phyloP scores from a whole-genome alignment of 2,797 vertebrate genomes.

The Acrossocheilus fasciatus region DNA sequence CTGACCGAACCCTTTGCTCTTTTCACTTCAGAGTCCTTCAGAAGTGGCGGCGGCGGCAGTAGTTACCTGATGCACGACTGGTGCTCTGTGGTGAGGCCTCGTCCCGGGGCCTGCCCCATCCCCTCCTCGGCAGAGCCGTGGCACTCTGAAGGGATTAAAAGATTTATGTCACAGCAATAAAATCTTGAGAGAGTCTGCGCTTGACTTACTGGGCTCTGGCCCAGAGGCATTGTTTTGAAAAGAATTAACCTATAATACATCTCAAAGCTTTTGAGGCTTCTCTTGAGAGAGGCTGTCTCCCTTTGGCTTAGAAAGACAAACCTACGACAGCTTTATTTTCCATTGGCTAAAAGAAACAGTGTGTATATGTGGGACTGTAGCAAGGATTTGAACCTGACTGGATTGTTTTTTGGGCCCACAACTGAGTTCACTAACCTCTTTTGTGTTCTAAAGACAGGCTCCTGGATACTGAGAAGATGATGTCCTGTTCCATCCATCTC shows the following conservation, averaged over 20 bases:
- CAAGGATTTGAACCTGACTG: slow-evolving; percentile 9
- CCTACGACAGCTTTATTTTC: slow-evolving; percentile 55
- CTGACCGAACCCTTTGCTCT: slow-evolving; percentile 71
- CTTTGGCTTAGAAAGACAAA: slow-evolving; percentile 44
- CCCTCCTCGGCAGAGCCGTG: slow-evolving; percentile 24
- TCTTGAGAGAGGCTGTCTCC: slow-evolving; percentile 52
- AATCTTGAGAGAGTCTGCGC: slow-evolving; percentile 65
- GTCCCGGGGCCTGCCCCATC: slow-evolving; percentile 15
- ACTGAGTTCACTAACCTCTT: slow-evolving; percentile 26
- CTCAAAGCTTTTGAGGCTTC: slow-evolving; percentile 51
- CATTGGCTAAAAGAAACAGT: slow-evolving; percentile 23
- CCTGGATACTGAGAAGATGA: slow-evolving; percentile 17
- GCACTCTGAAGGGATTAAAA: slow-evolving; percentile 66
- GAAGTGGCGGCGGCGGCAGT: slow-evolving; percentile 56
- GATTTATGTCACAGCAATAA: slow-evolving; percentile 69
- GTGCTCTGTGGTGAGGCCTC: slow-evolving; percentile 33
- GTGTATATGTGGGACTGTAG: slow-evolving; percentile 26
- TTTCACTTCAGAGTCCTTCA: slow-evolving; percentile 70
- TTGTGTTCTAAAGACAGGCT: slow-evolving; percentile 51
- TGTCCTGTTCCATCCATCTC: background rate
- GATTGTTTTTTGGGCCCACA: slow-evolving; percentile 12
- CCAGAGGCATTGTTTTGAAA: slow-evolving; percentile 63
- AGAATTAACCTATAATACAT: slow-evolving; percentile 62
- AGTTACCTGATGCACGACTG: slow-evolving; percentile 51
- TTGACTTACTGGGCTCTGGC: slow-evolving; percentile 58